A percentile compares a stretch with the other conserved stretches of the same genome.
These are phyloP conservation scores for Panagrolaimus sp. DNA, from an alignment of 1,140 invertebrate species.

Conservation along the genomic window DNA sequence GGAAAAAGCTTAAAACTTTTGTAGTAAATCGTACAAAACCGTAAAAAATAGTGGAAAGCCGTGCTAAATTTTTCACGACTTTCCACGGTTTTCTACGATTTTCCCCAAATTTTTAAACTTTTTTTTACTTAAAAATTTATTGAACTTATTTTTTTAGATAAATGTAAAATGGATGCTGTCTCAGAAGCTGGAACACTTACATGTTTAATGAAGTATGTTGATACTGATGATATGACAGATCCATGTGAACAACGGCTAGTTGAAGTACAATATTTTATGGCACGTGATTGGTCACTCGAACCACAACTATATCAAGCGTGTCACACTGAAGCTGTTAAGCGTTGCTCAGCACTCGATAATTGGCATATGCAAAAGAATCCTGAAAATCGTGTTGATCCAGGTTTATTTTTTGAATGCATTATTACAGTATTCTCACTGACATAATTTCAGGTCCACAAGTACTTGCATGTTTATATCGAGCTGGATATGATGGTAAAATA, in stretches of 20 bases:
- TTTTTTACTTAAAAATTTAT: too few species aligned
- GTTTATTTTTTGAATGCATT: too few species aligned
- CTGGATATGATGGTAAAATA: constrained; percentile 68
- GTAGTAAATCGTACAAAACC: too few species aligned
- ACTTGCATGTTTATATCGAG: constrained; percentile 79
- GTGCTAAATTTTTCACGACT: too few species aligned
- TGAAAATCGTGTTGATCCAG: constrained; percentile 34
- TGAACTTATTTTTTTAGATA: constrained; percentile 29
- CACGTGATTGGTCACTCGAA: constrained; percentile 79
- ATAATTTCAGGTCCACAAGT: constrained; percentile 62
- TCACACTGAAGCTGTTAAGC: constrained; percentile 71
- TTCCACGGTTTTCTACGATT: too few species aligned
- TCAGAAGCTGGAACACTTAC: constrained; percentile 66
- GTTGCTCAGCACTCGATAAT: constrained; percentile 69
- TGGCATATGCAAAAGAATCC: constrained; percentile 65
- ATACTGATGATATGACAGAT: constrained; percentile 74
- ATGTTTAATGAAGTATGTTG: constrained; percentile 85
- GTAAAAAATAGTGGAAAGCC: too few species aligned
- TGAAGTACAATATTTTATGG: constrained; percentile 93
- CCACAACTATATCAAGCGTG: constrained; percentile 79
- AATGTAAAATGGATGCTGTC: constrained; percentile 48
- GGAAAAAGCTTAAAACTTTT: too few species aligned
- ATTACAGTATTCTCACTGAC: too few species aligned
- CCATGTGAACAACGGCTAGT: constrained; percentile 82
- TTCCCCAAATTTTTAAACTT: not conserved